phyloP scores from a whole-genome alignment of 2,797 vertebrate genomes.

The Ibycter americanus region DNA sequence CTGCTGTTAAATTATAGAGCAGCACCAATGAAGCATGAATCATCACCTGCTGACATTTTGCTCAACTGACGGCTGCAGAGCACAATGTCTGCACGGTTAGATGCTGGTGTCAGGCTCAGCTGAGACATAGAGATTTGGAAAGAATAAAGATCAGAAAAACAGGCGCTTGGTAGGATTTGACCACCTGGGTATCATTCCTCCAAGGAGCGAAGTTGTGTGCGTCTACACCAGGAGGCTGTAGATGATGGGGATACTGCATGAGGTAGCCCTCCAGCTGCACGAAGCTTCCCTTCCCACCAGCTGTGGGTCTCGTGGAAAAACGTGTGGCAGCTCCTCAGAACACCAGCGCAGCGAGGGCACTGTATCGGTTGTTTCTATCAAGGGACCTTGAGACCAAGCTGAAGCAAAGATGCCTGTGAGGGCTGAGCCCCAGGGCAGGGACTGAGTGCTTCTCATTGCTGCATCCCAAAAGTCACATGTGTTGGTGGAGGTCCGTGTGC shows the following conservation, averaged over 20 bases:
- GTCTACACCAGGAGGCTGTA: background rate
- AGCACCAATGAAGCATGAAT: background rate
- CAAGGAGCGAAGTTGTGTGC: background rate
- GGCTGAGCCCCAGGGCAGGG: background rate
- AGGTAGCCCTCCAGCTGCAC: background rate
- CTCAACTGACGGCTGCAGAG: background rate
- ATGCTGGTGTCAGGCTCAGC: background rate
- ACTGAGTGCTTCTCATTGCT: background rate
- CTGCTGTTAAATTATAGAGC: background rate
- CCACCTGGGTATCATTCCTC: background rate
- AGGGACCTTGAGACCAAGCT: background rate
- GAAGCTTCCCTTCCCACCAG: background rate
- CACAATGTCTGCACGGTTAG: background rate
- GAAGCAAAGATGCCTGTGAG: background rate
- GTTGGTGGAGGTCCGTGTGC: background rate
- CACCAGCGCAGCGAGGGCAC: background rate
- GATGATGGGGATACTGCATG: fast-evolving
- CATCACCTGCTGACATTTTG: slow-evolving; percentile 30
- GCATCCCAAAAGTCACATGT: background rate
- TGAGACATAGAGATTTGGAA: background rate
- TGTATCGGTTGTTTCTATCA: fast-evolving
- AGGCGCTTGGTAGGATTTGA: background rate
- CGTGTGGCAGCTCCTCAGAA: background rate
- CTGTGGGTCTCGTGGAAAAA: background rate
- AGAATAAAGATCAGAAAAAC: background rate